phyloP scores from a whole-genome alignment of 2,797 vertebrate genomes.

The Gallirallus australis region DNA sequence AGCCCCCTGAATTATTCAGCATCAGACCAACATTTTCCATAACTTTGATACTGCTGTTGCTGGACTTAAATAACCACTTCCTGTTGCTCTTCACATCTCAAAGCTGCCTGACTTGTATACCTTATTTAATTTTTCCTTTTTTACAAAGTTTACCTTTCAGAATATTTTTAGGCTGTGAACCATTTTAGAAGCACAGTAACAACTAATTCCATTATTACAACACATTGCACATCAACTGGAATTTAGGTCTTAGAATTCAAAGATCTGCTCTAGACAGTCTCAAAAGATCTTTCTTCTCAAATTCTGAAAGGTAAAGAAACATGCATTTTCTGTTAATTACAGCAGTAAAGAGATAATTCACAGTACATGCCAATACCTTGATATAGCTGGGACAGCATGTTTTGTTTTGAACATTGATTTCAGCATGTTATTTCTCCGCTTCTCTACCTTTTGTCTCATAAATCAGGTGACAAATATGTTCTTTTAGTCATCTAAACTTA shows the following conservation, averaged over 20 bases:
- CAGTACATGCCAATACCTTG: neutral
- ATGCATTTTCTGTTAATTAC: neutral
- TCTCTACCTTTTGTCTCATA: neutral
- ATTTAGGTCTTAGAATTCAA: neutral
- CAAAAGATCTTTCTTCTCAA: neutral
- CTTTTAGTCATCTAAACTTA: neutral
- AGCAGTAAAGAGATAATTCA: neutral
- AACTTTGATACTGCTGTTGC: neutral
- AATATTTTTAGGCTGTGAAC: neutral
- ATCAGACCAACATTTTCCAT: neutral
- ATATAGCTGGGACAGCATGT: neutral
- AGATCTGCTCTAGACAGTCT: neutral
- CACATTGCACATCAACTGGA: neutral
- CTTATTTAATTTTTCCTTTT: neutral
- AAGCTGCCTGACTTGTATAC: neutral
- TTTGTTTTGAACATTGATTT: neutral
- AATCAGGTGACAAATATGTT: neutral
- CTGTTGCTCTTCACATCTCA: neutral
- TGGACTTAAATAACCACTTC: neutral
- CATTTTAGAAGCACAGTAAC: neutral
- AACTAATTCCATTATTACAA: neutral
- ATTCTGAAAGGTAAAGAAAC: neutral
- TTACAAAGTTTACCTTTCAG: neutral
- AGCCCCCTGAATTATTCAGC: rapidly evolving
- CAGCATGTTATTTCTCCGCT: neutral